Evolutionary conservation across 1,140 invertebrate species (phyloP).

Genomic region (Anoplophora glabripennis): DNA sequence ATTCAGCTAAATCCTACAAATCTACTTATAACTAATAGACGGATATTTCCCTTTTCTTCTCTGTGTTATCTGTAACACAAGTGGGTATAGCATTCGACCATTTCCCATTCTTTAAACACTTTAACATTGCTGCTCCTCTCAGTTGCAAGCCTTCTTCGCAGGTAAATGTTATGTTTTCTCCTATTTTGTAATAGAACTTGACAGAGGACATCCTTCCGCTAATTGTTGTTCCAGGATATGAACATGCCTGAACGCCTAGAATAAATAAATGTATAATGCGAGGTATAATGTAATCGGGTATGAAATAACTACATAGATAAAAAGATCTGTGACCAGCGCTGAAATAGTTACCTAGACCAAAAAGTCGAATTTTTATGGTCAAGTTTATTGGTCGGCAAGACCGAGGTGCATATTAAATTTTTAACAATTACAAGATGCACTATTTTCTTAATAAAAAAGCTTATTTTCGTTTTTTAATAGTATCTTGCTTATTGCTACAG

Average conservation of each 20-base stretch:
- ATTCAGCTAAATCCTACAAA: neutral
- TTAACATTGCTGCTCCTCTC: constrained; percentile 70
- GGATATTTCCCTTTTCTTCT: constrained; percentile 16
- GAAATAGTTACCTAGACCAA: too few species aligned
- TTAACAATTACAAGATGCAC: too few species aligned
- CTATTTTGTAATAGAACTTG: constrained; percentile 82
- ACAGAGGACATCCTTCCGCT: constrained; percentile 80
- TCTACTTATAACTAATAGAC: neutral
- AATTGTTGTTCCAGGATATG: constrained; percentile 80
- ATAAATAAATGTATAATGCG: constrained; percentile 3
- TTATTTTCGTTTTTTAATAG: too few species aligned
- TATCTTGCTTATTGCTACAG: too few species aligned
- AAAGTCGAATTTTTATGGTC: too few species aligned
- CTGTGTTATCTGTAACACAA: constrained; percentile 51
- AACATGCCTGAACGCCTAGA: constrained; percentile 74
- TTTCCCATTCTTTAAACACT: constrained; percentile 75
- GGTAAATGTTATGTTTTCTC: constrained; percentile 80
- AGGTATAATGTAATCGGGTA: too few species aligned
- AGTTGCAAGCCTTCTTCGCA: constrained; percentile 74
- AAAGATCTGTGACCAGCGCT: too few species aligned
- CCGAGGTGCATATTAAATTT: too few species aligned
- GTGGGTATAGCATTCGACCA: constrained; percentile 82
- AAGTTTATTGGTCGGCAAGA: too few species aligned
- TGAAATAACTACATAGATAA: neutral
- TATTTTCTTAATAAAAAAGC: too few species aligned